Evolutionary conservation across 2,888 invertebrate genomes (phyloP), one percentile per base, ranked within the genome.

Genomic region (Arrhopalites spinosus): DNA sequence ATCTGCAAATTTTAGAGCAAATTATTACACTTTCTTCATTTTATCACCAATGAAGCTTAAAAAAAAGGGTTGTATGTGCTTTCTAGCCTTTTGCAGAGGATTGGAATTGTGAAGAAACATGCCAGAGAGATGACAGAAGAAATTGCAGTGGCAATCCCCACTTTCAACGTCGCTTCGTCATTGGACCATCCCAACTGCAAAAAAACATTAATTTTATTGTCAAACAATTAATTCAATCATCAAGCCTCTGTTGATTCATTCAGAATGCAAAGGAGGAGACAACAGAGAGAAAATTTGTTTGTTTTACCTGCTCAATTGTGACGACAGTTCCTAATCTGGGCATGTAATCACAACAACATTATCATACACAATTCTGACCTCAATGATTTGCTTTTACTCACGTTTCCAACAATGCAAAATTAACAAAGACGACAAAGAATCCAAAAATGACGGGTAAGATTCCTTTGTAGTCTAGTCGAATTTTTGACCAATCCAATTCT

Each of bases 151-250:
- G 94, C 87, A 74, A 93, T 88, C 67, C 94, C 94, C 90, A 94
- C 92, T 85, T 93, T 91, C 85, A 90, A 89, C 50, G 94, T 86
- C 15, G 94, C 91, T 84, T 92, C 89, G 69, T 87, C 86, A 86
- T 93, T 91, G 77, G 90, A 89, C 94, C 94, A 94, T 43, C 91
- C 94, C 86, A 94, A 94, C 87, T 94, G 93, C n/a, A n/a, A n/a
- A n/a, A n/a, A n/a, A n/a, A n/a, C n/a, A n/a, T n/a, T n/a, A n/a
- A n/a, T n/a, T n/a, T n/a, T n/a, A n/a, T n/a, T n/a, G n/a, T n/a
- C n/a, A n/a, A n/a, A n/a, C n/a, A n/a, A n/a, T n/a, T n/a, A n/a
- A n/a, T n/a, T n/a, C n/a, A n/a, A n/a, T n/a, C n/a, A n/a, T n/a
- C n/a, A n/a, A n/a, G n/a, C n/a, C n/a, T n/a, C n/a, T n/a, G n/a